Percentiles rank a stretch among this genome's conserved stretches.
Evolutionary conservation across 2,797 vertebrate genomes (phyloP).

Genomic region (Chelonia mydas): DNA sequence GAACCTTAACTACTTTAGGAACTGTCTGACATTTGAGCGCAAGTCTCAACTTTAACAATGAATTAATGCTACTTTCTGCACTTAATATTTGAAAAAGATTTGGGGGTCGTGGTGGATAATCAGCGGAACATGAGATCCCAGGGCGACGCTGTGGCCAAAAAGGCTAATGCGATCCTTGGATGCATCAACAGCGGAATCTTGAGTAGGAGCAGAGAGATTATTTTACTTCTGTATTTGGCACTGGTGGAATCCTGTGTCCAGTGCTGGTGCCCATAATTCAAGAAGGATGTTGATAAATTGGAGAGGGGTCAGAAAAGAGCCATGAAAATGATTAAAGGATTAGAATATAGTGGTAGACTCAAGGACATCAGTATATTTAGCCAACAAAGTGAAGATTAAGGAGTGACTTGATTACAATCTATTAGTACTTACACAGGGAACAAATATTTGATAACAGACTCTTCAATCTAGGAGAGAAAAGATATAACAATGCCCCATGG

Average conservation of each 20-base stretch:
- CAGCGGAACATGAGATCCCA: neutral
- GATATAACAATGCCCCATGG: neutral
- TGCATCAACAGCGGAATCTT: neutral
- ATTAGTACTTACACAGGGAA: neutral
- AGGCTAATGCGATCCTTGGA: neutral
- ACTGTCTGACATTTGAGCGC: fast-evolving
- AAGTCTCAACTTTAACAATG: fast-evolving
- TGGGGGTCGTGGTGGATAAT: neutral
- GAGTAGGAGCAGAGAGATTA: neutral
- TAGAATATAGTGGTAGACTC: neutral
- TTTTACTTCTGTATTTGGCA: neutral
- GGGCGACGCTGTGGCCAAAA: neutral
- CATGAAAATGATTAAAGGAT: neutral
- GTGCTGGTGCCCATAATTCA: neutral
- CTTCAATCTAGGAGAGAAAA: neutral
- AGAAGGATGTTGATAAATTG: neutral
- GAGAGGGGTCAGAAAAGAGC: neutral
- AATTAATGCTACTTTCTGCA: fast-evolving
- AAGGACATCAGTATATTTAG: neutral
- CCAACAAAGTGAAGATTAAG: neutral
- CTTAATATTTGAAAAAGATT: neutral
- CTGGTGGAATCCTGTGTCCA: neutral
- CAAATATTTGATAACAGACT: neutral
- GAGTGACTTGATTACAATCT: neutral
- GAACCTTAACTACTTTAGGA: neutral